phyloP scores from a whole-genome alignment of 2,888 invertebrate genomes.

The Dermolepida albohirtum region DNA sequence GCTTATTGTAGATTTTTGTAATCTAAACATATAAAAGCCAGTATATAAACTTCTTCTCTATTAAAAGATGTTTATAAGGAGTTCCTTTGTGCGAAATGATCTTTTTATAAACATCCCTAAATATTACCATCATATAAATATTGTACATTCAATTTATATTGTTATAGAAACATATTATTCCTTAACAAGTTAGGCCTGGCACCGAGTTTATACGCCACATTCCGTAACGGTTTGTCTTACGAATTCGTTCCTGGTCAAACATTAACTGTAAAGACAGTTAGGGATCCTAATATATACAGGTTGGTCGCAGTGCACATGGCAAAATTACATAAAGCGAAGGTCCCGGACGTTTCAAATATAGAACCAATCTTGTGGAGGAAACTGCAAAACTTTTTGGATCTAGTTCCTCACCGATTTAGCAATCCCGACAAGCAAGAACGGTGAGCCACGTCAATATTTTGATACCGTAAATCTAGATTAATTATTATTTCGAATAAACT shows the following conservation, averaged over 20 bases:
- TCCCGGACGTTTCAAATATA: slow-evolving; percentile 52
- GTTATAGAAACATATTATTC: slow-evolving; percentile 68
- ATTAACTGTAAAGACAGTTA: slow-evolving; percentile 75
- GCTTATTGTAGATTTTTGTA: too few relatives aligned
- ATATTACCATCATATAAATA: background rate
- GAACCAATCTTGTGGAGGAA: slow-evolving; percentile 83
- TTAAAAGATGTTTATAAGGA: too few relatives aligned
- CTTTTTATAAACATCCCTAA: too few relatives aligned
- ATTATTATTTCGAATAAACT: slow-evolving; percentile 52
- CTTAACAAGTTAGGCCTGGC: slow-evolving; percentile 82
- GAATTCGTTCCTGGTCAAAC: slow-evolving; percentile 87
- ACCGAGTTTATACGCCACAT: slow-evolving; percentile 88
- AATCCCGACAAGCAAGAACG: slow-evolving; percentile 76
- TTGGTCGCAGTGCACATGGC: slow-evolving; percentile 87
- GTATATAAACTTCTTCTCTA: too few relatives aligned
- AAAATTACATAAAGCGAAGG: slow-evolving; percentile 78
- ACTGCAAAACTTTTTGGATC: slow-evolving; percentile 77
- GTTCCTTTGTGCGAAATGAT: too few relatives aligned
- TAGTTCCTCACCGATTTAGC: slow-evolving; percentile 79
- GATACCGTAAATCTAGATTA: background rate
- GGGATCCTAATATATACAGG: slow-evolving; percentile 74
- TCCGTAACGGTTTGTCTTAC: slow-evolving; percentile 94
- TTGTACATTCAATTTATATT: background rate
- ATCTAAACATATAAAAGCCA: too few relatives aligned
- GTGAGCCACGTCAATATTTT: slow-evolving; percentile 63